Conservation (phyloP, 2,113 vertebrate species). For the Carollia perspicillata region DNA sequence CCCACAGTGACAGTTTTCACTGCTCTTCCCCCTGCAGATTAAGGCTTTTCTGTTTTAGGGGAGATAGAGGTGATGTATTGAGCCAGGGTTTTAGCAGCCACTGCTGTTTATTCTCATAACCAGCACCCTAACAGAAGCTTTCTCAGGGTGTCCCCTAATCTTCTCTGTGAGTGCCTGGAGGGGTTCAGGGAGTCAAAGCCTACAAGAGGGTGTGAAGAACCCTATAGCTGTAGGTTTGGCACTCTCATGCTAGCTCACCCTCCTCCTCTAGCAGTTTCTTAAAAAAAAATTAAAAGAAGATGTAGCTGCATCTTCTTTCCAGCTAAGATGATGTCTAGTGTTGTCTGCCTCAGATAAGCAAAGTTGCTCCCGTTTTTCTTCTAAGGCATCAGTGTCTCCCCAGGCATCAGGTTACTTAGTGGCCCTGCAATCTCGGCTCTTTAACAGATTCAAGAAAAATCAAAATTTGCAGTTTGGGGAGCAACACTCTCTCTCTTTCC, state of each 20-base stretch:
- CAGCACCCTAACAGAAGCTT: background rate
- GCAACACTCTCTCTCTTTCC: background rate
- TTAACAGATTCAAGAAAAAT: background rate
- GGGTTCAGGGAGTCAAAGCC: background rate
- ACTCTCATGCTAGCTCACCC: background rate
- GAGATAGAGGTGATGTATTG: background rate
- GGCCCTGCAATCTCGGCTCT: background rate
- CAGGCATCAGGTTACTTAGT: background rate
- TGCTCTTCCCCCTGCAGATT: background rate
- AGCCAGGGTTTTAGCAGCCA: background rate
- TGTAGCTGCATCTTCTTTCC: background rate
- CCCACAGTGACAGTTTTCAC: background rate
- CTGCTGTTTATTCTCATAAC: background rate
- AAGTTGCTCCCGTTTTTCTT: background rate
- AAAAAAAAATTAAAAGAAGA: background rate
- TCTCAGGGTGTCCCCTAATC: background rate
- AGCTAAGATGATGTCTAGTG: background rate
- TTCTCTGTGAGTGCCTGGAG: background rate
- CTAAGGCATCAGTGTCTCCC: background rate
- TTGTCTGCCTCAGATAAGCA: background rate
- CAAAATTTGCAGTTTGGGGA: background rate
- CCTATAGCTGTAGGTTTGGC: background rate
- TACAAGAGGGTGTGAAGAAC: background rate
- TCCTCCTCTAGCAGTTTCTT: background rate
- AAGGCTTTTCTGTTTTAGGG: background rate